Base-by-base conservation (phyloP, 2,113 vertebrate genomes). In the Maccullochella peelii region DNA sequence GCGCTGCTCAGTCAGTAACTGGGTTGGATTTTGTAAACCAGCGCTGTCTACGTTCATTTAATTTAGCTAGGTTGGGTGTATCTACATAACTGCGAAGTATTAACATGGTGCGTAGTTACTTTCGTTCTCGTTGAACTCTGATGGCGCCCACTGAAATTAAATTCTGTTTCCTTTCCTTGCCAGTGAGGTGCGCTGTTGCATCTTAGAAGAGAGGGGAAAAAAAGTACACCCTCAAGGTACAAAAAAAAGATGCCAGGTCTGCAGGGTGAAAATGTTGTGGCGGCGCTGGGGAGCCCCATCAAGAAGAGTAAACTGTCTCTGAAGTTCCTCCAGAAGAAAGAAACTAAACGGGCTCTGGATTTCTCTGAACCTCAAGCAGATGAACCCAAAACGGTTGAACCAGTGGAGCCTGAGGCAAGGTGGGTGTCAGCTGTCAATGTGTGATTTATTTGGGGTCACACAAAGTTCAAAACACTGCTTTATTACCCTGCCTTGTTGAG, bases 291-390 rank as follows among this genome's bases (percentile, higher is more conserved):
- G 69, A 97, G 97, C 88, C 97, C 97, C 1, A 88, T 95, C 23
- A 98, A 96, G 93, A 98, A 95, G 94, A 98, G 94, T 82, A 91
- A 97, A 85, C 96, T 99, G 25, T 99, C 98, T 38, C 88, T 99
- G 73, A 98, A 97, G 94, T 99, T 98, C 50, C 98, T 99, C 89
- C 98, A 98, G 58, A 99, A 98, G 92, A 99, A 98, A 68, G 98
- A 99, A 61, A 93, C 97, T 9, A 99, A 99, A 86, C 95, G 98
- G 67, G 97, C 96, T 4, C 90, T 99, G 92, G 97, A 99, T 93
- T 99, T 99, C 85, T 95, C 95, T 0, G 97, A 99, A 77, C 90
- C 96, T 6, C 96, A 94, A 69, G 90, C 96, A 71, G 95, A 96
- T 86, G 97, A 99, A 62, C 87, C 91, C 50, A 95, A 95, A 87